Conservation (phyloP, 2,113 vertebrate genomes). For the Phoenicopterus ruber region DNA sequence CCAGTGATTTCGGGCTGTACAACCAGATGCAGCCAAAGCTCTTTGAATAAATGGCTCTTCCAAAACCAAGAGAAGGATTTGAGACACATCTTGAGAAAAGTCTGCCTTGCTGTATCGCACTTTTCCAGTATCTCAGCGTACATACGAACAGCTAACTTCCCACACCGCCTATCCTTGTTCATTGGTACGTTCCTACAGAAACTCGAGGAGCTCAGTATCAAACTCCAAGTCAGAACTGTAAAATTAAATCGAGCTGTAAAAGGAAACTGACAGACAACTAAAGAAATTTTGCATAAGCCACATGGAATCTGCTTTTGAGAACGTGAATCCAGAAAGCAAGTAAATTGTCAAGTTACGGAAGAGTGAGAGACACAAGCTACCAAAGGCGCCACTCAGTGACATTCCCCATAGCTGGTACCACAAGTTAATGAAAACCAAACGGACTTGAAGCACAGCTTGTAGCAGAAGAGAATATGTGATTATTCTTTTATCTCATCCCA, state of each 20-base stretch:
- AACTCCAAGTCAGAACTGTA: not conserved
- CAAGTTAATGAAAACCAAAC: not conserved
- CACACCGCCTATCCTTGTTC: fast-evolving
- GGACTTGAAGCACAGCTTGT: not conserved
- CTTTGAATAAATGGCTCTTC: not conserved
- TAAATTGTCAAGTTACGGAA: not conserved
- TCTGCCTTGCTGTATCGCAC: too few relatives aligned
- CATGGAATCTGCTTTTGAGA: fast-evolving
- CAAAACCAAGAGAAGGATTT: too few relatives aligned
- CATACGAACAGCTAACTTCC: fast-evolving
- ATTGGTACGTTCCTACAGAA: fast-evolving
- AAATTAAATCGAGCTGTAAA: fast-evolving
- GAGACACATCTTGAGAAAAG: not conserved
- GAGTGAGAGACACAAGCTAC: not conserved
- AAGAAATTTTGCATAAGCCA: not conserved
- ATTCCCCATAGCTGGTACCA: not conserved
- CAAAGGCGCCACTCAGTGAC: fast-evolving
- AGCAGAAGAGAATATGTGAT: fast-evolving
- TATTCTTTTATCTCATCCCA: not conserved
- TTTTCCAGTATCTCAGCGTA: not conserved
- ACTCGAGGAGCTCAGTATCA: fast-evolving
- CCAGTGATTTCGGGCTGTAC: fast-evolving
- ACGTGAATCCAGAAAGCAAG: fast-evolving
- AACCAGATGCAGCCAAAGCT: fast-evolving
- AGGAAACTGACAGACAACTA: not conserved